Percentiles rank a stretch among this genome's conserved stretches.
These are phyloP conservation scores for Drosophila mauritiana DNA, from an alignment of 1,140 invertebrate species.

Conservation along the genomic window DNA sequence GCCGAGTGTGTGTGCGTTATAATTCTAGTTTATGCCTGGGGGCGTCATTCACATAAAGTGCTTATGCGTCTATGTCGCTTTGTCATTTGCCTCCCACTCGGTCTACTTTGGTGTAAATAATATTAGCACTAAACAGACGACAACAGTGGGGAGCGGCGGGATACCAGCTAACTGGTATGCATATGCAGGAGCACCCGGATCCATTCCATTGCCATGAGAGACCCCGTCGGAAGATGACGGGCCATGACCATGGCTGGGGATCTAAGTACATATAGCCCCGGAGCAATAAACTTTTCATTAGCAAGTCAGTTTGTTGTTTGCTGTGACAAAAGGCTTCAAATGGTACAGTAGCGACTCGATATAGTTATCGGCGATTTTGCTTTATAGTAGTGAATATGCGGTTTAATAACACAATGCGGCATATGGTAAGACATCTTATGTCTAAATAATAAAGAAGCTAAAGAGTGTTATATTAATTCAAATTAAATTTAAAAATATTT, in stretches of 20 bases:
- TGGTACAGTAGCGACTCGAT: slow-evolving; percentile 24
- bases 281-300: slow-evolving; percentile 81
- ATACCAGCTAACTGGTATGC: slow-evolving; percentile 14
- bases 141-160: slow-evolving; percentile 25
- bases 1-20: slow-evolving; percentile 58
- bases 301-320: slow-evolving; percentile 69
- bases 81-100: slow-evolving; percentile 41
- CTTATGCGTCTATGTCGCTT: slow-evolving; percentile 67
- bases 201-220: slow-evolving; percentile 18
- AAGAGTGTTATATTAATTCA: no score
- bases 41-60: slow-evolving; percentile 79
- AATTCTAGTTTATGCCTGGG: slow-evolving; percentile 73
- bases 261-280: slow-evolving; percentile 52
- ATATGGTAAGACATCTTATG: no score
- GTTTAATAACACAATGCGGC: no score
- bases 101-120: slow-evolving; percentile 62
- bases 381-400: neutral
- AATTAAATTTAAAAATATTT: no score
- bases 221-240: slow-evolving; percentile 7
- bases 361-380: neutral
- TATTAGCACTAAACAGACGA: slow-evolving; percentile 73
- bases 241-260: slow-evolving; percentile 8
- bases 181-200: slow-evolving; percentile 33
- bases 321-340: slow-evolving; percentile 61
- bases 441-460: no score